Conservation (phyloP, 1,140 invertebrate genomes). For the Drosophila saltans region DNA sequence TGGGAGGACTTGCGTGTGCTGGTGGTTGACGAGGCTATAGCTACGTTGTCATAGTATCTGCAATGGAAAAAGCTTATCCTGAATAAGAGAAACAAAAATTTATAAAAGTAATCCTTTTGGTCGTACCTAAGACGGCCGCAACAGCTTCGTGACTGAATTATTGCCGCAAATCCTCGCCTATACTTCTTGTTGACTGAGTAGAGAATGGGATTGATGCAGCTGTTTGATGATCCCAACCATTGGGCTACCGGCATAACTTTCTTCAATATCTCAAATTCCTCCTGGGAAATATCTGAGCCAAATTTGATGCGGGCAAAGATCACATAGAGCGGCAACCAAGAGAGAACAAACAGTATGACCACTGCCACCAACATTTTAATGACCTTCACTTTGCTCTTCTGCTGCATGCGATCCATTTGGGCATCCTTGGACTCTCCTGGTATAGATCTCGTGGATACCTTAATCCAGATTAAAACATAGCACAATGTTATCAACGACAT, state of each 20-base stretch:
- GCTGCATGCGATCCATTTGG: constrained; percentile 95
- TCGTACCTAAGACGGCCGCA: constrained; percentile 90
- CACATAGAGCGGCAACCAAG: constrained; percentile 97
- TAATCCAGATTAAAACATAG: constrained; percentile 96
- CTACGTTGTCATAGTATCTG: constrained; percentile 90
- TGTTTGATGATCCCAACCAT: constrained; percentile 98
- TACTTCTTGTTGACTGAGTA: constrained; percentile 99
- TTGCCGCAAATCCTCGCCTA: constrained; percentile 94
- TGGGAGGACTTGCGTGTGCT: constrained; percentile 92
- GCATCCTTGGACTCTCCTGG: constrained; percentile 95
- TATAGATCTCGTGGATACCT: constrained; percentile 92
- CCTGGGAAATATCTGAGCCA: constrained; percentile 82
- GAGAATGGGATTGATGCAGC: constrained; percentile 97
- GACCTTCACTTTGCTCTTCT: constrained; percentile 96
- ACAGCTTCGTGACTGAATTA: constrained; percentile 92
- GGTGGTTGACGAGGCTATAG: constrained; percentile 91
- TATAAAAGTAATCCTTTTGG: too few relatives aligned
- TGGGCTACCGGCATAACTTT: constrained; percentile 95
- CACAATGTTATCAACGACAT: constrained; percentile 95
- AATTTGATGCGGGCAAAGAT: constrained; percentile 95
- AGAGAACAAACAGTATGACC: constrained; percentile 96
- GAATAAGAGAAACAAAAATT: background rate
- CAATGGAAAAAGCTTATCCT: background rate
- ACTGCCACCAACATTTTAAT: constrained; percentile 98
- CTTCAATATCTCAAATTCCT: constrained; percentile 90